These are phyloP conservation scores for Lepisosteus oculatus DNA, from an alignment of 2,113 vertebrate genomes.

Conservation along the genomic window DNA sequence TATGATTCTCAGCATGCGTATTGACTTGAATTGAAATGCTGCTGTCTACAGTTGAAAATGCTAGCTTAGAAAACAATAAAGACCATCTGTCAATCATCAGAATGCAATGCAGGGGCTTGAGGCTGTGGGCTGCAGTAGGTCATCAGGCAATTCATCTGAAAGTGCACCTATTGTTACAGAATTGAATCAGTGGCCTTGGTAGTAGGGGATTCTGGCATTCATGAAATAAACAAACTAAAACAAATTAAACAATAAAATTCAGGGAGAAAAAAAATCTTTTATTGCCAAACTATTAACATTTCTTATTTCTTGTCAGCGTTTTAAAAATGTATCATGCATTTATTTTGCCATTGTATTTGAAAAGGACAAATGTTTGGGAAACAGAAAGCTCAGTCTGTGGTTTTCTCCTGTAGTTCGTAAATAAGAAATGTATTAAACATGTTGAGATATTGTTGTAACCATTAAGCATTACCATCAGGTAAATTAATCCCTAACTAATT, in stretches of 20 bases:
- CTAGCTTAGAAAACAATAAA: background rate
- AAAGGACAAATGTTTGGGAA: no score
- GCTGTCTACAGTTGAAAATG: background rate
- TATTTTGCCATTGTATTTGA: no score
- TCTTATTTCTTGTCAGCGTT: no score
- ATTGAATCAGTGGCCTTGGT: conserved; percentile 2
- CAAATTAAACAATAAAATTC: background rate
- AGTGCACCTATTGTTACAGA: background rate
- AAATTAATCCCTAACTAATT: no score
- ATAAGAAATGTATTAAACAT: no score
- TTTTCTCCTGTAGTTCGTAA: no score
- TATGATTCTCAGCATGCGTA: background rate
- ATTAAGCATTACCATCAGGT: no score
- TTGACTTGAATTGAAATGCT: background rate
- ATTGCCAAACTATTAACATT: no score
- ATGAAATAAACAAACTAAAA: background rate
- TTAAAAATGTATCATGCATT: no score
- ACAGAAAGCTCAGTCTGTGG: no score
- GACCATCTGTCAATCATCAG: background rate
- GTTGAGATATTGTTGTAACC: no score
- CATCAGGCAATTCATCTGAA: background rate
- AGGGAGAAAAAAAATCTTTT: no score
- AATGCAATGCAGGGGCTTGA: background rate
- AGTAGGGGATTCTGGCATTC: background rate
- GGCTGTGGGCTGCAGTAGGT: background rate